phyloP scores from a whole-genome alignment of 1,140 invertebrate genomes.

The Drosophila saltans region DNA sequence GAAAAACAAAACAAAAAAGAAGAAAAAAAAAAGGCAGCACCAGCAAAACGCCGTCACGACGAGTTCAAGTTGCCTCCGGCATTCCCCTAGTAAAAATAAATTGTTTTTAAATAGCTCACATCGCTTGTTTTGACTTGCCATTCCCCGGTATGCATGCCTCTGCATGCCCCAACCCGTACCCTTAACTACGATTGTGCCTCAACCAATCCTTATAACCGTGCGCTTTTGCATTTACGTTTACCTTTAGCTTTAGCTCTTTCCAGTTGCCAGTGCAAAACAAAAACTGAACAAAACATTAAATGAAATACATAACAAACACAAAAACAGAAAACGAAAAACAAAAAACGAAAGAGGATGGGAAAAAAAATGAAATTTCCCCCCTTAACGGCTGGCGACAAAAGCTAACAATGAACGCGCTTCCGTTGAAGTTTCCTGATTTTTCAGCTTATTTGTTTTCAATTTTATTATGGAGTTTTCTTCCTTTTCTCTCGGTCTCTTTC shows the following conservation, averaged over 20 bases:
- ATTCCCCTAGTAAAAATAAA: conserved; percentile 71
- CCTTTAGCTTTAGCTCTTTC: conserved; percentile 25
- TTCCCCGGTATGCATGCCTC: background rate
- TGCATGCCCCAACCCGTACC: background rate
- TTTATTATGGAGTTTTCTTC: conserved; percentile 39
- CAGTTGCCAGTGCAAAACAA: conserved; percentile 12
- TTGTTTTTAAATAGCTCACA: conserved; percentile 78
- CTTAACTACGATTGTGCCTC: background rate
- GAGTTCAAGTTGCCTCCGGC: conserved; percentile 14
- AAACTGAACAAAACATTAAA: conserved; percentile 9
- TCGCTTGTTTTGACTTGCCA: conserved; percentile 36
- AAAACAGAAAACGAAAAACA: conserved; percentile 31
- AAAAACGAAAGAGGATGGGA: conserved; percentile 9
- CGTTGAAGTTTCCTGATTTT: conserved; percentile 50
- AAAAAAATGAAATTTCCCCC: conserved; percentile 14
- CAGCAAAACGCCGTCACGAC: conserved; percentile 30
- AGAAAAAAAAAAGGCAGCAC: conserved; percentile 35
- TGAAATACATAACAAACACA: conserved; percentile 20
- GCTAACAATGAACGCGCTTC: conserved; percentile 67
- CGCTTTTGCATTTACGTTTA: conserved; percentile 35
- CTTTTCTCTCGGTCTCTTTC: background rate
- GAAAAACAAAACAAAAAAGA: conserved; percentile 42
- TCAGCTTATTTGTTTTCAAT: conserved; percentile 75
- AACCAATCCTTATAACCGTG: conserved; percentile 1
- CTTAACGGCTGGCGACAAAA: conserved; percentile 45